Evolutionary conservation across 2,888 invertebrate species (phyloP).

Genomic region (Andrena bicolor): DNA sequence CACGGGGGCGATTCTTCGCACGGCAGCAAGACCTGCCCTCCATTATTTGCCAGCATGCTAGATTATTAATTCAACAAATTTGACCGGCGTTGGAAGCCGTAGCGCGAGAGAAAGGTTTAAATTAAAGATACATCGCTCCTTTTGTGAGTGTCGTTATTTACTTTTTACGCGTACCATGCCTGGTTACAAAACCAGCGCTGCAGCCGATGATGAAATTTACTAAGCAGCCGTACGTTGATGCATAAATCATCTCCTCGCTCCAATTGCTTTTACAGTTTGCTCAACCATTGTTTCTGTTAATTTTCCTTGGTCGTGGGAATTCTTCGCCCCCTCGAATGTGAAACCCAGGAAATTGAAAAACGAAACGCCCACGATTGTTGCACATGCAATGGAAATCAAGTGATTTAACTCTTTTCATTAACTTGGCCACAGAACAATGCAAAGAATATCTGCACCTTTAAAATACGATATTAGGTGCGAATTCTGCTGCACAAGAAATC

Average conservation of each 20-base stretch:
- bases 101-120: conserved; percentile 30
- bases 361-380: neutral
- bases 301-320: neutral
- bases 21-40: conserved; percentile 15
- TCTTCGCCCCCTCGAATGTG: neutral
- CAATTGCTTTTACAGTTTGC: conserved; percentile 2
- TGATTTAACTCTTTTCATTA: neutral
- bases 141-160: conserved; percentile 26
- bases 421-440: neutral
- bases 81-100: conserved; percentile 24
- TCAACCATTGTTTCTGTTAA: conserved; percentile 12
- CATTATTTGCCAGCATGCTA: conserved; percentile 39
- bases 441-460: neutral
- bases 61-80: conserved; percentile 48
- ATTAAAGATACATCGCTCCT: conserved; percentile 44
- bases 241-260: conserved; percentile 2
- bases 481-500: too few relatives aligned
- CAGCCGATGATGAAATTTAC: conserved; percentile 28
- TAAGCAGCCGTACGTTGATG: neutral
- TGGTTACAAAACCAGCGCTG: neutral
- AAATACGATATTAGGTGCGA: too few relatives aligned
- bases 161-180: conserved; percentile 20
- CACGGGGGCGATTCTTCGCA: neutral
- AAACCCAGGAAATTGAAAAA: neutral
- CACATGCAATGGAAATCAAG: neutral